Conservation (phyloP, 2,113 vertebrate species). For the Myotis lucifugus region DNA sequence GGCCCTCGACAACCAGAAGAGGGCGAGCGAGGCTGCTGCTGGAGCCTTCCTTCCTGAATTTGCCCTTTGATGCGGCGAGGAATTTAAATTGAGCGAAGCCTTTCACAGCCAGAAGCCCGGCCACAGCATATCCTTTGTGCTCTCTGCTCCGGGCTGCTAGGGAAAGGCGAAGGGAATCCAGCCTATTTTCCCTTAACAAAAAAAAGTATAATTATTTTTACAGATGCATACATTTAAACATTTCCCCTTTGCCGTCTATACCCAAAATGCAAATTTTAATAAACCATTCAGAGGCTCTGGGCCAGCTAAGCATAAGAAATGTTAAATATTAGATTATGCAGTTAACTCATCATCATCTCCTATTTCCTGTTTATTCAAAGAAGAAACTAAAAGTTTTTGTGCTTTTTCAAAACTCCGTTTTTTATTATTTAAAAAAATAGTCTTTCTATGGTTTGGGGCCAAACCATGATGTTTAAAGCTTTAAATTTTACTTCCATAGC, state of each 20-base stretch:
- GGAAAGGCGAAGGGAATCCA: neutral
- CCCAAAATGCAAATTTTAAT: constrained; percentile 69
- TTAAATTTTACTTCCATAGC: constrained; percentile 22
- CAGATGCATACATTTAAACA: constrained; percentile 46
- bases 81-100: constrained; percentile 49
- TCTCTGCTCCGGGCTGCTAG: neutral
- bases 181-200: constrained; percentile 64
- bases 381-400: constrained; percentile 34
- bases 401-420: constrained; percentile 43
- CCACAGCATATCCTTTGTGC: neutral
- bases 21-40: neutral
- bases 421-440: constrained; percentile 54
- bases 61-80: neutral
- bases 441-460: neutral
- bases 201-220: constrained; percentile 62
- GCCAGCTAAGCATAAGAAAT: constrained; percentile 65
- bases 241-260: constrained; percentile 8
- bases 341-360: constrained; percentile 37
- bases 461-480: neutral
- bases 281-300: constrained; percentile 29
- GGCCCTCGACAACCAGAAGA: constrained; percentile 45
- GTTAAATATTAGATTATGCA: constrained; percentile 60
- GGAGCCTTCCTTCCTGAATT: neutral
- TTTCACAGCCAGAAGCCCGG: constrained; percentile 39
- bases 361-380: constrained; percentile 61